Base-by-base conservation (phyloP, 2,888 invertebrate genomes). In the Zygaena filipendulae region DNA sequence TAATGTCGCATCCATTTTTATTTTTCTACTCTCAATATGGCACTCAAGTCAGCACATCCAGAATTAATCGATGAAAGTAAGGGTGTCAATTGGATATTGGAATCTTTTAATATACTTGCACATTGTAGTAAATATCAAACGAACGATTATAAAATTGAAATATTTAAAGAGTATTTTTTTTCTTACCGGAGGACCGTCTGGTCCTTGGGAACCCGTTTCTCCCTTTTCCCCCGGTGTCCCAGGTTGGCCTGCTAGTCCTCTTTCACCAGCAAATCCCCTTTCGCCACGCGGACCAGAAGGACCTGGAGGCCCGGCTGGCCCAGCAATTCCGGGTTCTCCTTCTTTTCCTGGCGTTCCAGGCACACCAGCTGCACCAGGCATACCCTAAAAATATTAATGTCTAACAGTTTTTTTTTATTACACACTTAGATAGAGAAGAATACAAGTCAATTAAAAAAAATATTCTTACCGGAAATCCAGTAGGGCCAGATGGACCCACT, bases 341-440 rank as follows among this genome's bases (percentile, higher is more conserved):
- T 92, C 91, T 63, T 91, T 92, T n/a, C 92, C 92, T 1, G 88
- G 82, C 4, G 82, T 57, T 1, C 92, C 92, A 2, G 88, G 84
- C 49, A 83, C 83, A 2, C 92, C 92, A 16, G 87, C 82, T 19
- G 84, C 59, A 35, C 92, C 92, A 10, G 91, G 91, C 51, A 90
- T 80, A 21, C 89, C 89, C 86, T 87, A 8, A 10, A 35, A 29
- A 26, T n/a, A n/a, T n/a, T n/a, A n/a, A n/a, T n/a, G n/a, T n/a
- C n/a, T n/a, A n/a, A n/a, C n/a, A n/a, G n/a, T n/a, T n/a, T n/a
- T n/a, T n/a, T n/a, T n/a, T n/a, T n/a, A n/a, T n/a, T n/a, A n/a
- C n/a, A n/a, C n/a, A n/a, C n/a, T n/a, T n/a, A n/a, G n/a, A n/a
- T 4, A 18, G 18, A 6, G 18, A 18, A 18, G n/a, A n/a, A n/a